A percentile compares a stretch with the other conserved stretches of the same genome.
Evolutionary conservation across 2,797 vertebrate species (phyloP).

Genomic region (Pygocentrus nattereri): DNA sequence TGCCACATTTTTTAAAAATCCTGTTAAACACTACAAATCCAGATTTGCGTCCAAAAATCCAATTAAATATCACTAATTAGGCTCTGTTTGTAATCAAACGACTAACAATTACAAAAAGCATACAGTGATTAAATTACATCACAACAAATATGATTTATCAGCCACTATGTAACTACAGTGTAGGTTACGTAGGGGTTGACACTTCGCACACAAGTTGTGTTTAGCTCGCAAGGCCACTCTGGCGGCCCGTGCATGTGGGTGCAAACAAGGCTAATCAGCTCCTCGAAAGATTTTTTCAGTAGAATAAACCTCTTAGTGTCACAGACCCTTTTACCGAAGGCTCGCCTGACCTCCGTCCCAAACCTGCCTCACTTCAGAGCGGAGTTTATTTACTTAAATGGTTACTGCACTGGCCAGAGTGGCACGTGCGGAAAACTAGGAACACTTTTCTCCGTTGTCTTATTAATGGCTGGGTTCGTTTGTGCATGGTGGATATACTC

Average conservation of each 20-base stretch:
- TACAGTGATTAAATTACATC: no score
- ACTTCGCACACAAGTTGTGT: background rate
- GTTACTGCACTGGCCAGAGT: background rate
- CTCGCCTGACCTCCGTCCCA: background rate
- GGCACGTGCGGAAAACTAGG: background rate
- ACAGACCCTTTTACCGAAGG: background rate
- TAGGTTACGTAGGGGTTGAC: background rate
- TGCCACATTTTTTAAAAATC: no score
- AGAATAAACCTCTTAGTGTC: constrained; percentile 44
- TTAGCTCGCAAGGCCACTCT: no score
- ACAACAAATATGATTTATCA: no score
- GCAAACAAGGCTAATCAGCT: constrained; percentile 38
- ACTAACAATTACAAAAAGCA: no score
- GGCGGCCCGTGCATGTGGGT: background rate
- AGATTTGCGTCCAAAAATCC: no score
- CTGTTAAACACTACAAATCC: no score
- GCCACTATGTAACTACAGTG: no score
- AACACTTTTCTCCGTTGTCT: background rate
- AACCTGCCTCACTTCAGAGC: background rate
- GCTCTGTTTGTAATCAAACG: no score
- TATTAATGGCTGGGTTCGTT: background rate
- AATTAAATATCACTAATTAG: no score
- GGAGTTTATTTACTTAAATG: background rate
- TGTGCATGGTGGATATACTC: constrained; percentile 72
- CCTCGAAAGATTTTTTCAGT: constrained; percentile 34